phyloP scores from a whole-genome alignment of 1,140 invertebrate genomes.

The Lanistes nyassanus region DNA sequence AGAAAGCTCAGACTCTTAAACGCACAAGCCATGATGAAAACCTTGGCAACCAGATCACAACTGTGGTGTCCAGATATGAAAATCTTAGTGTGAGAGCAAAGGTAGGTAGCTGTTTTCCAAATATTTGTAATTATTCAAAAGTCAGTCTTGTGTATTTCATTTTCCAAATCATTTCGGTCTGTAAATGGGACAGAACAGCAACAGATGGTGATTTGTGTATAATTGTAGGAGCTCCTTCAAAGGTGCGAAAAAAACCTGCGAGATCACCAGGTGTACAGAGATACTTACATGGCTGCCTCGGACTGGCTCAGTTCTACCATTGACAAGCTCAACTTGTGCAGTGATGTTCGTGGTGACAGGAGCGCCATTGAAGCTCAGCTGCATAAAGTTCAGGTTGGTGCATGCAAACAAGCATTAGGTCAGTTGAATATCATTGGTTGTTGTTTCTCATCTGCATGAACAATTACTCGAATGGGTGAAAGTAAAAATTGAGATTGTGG shows the following conservation, averaged over 20 bases:
- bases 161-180: no score
- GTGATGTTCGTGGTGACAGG: conserved; percentile 85
- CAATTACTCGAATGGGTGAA: no score
- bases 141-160: not conserved
- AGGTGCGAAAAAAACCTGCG: conserved; percentile 87
- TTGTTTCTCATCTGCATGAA: no score
- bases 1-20: conserved; percentile 89
- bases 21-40: conserved; percentile 83
- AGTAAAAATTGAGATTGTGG: no score
- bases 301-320: conserved; percentile 76
- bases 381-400: conserved; percentile 78
- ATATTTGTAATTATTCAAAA: not conserved
- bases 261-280: conserved; percentile 75
- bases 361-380: conserved; percentile 92
- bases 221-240: conserved; percentile 76
- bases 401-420: not conserved
- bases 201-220: not conserved
- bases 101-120: conserved; percentile 57
- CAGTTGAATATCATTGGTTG: no score
- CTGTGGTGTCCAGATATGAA: conserved; percentile 84
- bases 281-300: conserved; percentile 57
- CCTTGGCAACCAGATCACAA: conserved; percentile 84
- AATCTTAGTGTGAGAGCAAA: conserved; percentile 77
- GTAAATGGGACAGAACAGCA: not conserved
- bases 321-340: conserved; percentile 90